Evolutionary conservation across 2,888 invertebrate species (phyloP).

Genomic region (Heliconius aoede): DNA sequence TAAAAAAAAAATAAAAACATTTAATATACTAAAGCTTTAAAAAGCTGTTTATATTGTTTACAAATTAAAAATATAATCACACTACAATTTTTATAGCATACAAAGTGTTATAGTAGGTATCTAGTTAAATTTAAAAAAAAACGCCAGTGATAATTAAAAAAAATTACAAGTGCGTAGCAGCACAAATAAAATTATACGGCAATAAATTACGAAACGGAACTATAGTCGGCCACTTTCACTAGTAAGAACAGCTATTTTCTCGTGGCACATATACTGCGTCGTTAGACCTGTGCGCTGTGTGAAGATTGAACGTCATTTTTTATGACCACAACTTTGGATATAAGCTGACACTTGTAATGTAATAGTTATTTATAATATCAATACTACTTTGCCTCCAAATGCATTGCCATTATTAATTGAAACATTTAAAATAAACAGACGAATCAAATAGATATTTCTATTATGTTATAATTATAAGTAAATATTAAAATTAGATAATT

Average conservation of each 20-base stretch:
- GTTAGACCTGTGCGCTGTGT: conserved; percentile 53
- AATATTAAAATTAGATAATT: conserved; percentile 27
- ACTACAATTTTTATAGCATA: background rate
- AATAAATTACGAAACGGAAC: conserved; percentile 75
- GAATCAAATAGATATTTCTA: background rate
- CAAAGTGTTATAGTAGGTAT: background rate
- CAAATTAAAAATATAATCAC: background rate
- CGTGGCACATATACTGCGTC: conserved; percentile 58
- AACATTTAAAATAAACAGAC: background rate
- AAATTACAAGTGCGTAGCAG: conserved; percentile 48
- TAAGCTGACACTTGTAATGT: conserved; percentile 60
- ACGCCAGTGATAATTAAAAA: conserved; percentile 36
- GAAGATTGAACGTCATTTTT: conserved; percentile 68
- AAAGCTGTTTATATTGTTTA: background rate
- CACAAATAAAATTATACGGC: conserved; percentile 56
- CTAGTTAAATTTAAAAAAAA: conserved; percentile 39
- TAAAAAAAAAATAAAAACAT: background rate
- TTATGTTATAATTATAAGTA: background rate
- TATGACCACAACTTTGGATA: conserved; percentile 58
- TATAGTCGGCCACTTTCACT: conserved; percentile 77
- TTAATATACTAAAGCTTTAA: background rate
- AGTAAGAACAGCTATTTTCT: conserved; percentile 72
- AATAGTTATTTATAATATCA: conserved; percentile 22
- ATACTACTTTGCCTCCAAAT: background rate
- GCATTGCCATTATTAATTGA: background rate